Percentiles rank a stretch among this genome's conserved stretches.
phyloP scores from a whole-genome alignment of 2,113 vertebrate species.

The Pelodiscus sinensis region DNA sequence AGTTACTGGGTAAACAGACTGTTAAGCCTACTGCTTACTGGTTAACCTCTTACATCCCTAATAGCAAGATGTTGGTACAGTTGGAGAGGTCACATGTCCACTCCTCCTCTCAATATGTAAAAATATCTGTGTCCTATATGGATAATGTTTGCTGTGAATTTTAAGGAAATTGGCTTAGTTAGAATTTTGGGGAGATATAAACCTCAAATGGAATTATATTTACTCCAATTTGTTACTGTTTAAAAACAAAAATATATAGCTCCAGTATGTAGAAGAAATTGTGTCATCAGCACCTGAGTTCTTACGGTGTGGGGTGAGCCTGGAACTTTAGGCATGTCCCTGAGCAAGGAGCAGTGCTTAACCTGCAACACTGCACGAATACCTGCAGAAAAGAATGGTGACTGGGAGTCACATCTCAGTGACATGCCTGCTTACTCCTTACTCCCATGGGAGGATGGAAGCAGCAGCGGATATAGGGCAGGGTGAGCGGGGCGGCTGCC shows the following conservation, averaged over 20 bases:
- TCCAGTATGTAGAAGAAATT: not conserved
- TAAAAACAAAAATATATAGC: not conserved
- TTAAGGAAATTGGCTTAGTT: not conserved
- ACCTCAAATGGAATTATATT: not conserved
- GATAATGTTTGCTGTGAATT: not conserved
- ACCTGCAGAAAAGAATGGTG: not conserved
- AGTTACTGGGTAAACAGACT: no score
- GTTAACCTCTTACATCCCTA: no score
- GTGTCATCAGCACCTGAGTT: not conserved
- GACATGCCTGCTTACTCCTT: not conserved
- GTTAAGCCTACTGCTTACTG: no score
- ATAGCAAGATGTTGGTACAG: not conserved
- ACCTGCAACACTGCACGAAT: not conserved
- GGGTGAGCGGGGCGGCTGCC: no score
- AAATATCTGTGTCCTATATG: not conserved
- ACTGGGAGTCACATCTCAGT: not conserved
- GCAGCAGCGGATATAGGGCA: no score
- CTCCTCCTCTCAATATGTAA: not conserved
- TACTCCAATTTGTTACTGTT: not conserved
- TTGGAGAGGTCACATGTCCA: not conserved
- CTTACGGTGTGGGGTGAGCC: not conserved
- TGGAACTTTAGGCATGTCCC: not conserved
- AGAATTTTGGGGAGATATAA: not conserved
- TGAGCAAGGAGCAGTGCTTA: not conserved
- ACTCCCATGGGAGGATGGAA: not conserved